phyloP scores from a whole-genome alignment of 1,140 invertebrate genomes.

The Hermatobates lingyangjiaoensis region DNA sequence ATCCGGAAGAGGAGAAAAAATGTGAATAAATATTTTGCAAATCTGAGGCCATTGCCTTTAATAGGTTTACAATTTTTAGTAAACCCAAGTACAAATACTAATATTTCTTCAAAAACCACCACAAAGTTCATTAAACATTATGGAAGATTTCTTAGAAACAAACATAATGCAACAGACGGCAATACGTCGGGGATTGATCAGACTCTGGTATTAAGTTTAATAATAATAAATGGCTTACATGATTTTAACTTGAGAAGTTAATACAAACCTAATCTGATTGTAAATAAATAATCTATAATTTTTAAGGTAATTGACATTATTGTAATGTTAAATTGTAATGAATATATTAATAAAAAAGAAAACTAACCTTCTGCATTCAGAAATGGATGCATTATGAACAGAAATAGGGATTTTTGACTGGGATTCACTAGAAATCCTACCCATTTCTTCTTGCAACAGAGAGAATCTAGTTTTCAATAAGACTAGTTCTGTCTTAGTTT shows the following conservation, averaged over 20 bases:
- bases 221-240: neutral
- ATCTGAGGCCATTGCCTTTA: too few relatives aligned
- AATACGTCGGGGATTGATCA: neutral
- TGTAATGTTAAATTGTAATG: too few relatives aligned
- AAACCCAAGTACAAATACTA: too few relatives aligned
- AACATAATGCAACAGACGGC: too few relatives aligned
- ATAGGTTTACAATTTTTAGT: too few relatives aligned
- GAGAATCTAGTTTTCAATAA: conserved; percentile 33
- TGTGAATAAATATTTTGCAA: too few relatives aligned
- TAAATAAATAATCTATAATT: neutral
- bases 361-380: conserved; percentile 34
- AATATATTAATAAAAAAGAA: neutral
- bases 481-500: conserved; percentile 31
- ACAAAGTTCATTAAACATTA: too few relatives aligned
- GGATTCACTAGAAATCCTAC: conserved; percentile 29
- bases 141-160: too few relatives aligned
- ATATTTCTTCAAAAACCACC: too few relatives aligned
- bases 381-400: conserved; percentile 32
- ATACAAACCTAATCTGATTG: neutral
- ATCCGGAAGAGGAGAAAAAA: too few relatives aligned
- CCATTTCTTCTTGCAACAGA: conserved; percentile 27
- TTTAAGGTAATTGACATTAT: too few relatives aligned
- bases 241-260: neutral
- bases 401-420: conserved; percentile 31
- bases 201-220: too few relatives aligned